Percentiles rank a stretch among this genome's conserved stretches.
These are phyloP conservation scores for Agrochola litura DNA, from an alignment of 2,888 invertebrate species.

Conservation along the genomic window DNA sequence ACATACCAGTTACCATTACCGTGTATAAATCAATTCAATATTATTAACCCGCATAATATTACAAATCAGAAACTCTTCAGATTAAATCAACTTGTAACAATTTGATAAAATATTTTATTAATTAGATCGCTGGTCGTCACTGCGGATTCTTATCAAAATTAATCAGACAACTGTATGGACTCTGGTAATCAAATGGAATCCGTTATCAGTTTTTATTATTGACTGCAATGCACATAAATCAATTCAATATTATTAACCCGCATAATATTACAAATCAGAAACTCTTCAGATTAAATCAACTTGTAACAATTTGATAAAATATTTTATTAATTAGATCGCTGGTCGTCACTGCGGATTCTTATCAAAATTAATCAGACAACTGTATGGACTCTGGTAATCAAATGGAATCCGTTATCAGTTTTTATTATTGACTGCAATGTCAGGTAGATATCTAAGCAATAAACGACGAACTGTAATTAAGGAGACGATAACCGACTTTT, in stretches of 20 bases:
- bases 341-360: constrained; percentile 25
- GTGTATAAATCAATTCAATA: background rate
- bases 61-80: constrained; percentile 25
- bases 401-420: constrained; percentile 26
- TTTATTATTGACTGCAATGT: constrained; percentile 12
- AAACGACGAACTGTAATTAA: background rate
- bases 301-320: constrained; percentile 22
- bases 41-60: background rate
- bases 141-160: constrained; percentile 37
- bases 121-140: constrained; percentile 2
- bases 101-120: constrained; percentile 40
- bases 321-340: constrained; percentile 27
- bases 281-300: constrained; percentile 24
- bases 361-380: constrained; percentile 39
- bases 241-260: constrained; percentile 2
- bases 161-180: constrained; percentile 24
- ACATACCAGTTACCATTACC: background rate
- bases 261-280: constrained; percentile 8
- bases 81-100: constrained; percentile 8
- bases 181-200: background rate
- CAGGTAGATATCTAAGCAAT: background rate
- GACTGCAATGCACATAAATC: background rate
- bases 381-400: background rate
- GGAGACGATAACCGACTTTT: too few relatives aligned
- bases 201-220: constrained; percentile 35